Base-by-base conservation (phyloP, 1,140 invertebrate genomes). In the Drosophila bipectinata region DNA sequence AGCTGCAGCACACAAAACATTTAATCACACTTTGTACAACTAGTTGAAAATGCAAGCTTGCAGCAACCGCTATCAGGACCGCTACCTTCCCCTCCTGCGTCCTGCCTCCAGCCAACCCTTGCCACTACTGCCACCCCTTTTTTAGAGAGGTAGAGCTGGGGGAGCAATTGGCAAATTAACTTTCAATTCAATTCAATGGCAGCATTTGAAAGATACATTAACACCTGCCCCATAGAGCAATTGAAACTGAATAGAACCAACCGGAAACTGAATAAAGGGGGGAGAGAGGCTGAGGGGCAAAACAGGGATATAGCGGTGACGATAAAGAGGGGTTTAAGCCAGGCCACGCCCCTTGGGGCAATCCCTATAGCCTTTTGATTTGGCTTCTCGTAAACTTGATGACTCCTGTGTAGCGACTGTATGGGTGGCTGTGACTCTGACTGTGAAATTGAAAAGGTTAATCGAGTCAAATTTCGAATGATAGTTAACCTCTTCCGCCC, bases 11-110 rank as follows among this genome's bases (percentile, higher is more conserved):
- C 56, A 77, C 73, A 77, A 76, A 77, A 87, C 82, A 85, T 85
- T 85, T 87, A 85, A 85, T 85, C 82, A 85, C 81, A 85, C 82
- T 87, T 83, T 87, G 75, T 72, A 58, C 66, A 85, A 81, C 78
- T 77, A 76, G 69, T 85, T 71, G 68, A 72, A 64, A 79, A 69
- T 83, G 68, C 79, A 71, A 74, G 79, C 79, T 55, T 63, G 59
- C 72, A 74, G 7, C 69, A 28, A 26, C 37, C 63, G 26, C 51
- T 12, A 37, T 37, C 34, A 37, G 34, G 34, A 37, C 9, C 3
- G 9, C 30, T 21, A n/a, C 24, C 53, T 21, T 21, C 3, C 4
- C 30, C 14, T 30, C 5, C 51, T 12, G 1, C 32, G 14, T 15
- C 28, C 9, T 28, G 4, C 7, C 1, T 28, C 15, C 30, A 9